phyloP scores from a whole-genome alignment of 1,140 invertebrate genomes.

The Cataglyphis hispanica region DNA sequence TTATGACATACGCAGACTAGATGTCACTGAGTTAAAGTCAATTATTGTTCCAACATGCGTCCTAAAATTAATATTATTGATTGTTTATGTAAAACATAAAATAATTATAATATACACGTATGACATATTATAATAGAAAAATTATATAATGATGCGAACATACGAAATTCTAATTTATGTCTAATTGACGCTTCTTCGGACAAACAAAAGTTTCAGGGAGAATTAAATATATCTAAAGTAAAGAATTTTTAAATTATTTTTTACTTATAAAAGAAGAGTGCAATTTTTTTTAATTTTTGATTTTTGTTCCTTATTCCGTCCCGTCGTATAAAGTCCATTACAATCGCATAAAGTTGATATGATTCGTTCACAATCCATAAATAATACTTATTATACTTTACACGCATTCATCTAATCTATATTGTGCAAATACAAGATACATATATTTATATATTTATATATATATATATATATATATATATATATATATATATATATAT shows the following conservation, averaged over 20 bases:
- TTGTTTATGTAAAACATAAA: slow-evolving; percentile 26
- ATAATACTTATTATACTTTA: slow-evolving; percentile 71
- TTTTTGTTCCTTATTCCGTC: slow-evolving; percentile 18
- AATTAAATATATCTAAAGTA: background rate
- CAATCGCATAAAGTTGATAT: slow-evolving; percentile 75
- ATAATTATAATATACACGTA: slow-evolving; percentile 29
- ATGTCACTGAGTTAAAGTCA: slow-evolving; percentile 25
- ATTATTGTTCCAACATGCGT: slow-evolving; percentile 32
- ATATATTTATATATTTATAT: slow-evolving; percentile 60
- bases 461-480: no score
- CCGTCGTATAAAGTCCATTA: slow-evolving; percentile 34
- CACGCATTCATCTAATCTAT: slow-evolving; percentile 39
- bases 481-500: slow-evolving; percentile 60
- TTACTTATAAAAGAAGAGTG: background rate
- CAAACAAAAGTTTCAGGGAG: background rate
- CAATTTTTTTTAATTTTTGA: slow-evolving; percentile 22
- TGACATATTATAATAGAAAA: background rate
- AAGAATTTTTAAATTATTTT: background rate
- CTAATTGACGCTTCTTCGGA: background rate
- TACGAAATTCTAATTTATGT: background rate
- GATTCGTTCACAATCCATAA: slow-evolving; percentile 75
- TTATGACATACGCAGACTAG: slow-evolving; percentile 18
- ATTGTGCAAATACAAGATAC: slow-evolving; percentile 64
- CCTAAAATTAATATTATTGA: slow-evolving; percentile 49
- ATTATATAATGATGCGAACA: background rate